Percentiles rank a stretch among this genome's conserved stretches.
phyloP scores from a whole-genome alignment of 1,140 invertebrate species.

The Leptopilina clavipes region DNA sequence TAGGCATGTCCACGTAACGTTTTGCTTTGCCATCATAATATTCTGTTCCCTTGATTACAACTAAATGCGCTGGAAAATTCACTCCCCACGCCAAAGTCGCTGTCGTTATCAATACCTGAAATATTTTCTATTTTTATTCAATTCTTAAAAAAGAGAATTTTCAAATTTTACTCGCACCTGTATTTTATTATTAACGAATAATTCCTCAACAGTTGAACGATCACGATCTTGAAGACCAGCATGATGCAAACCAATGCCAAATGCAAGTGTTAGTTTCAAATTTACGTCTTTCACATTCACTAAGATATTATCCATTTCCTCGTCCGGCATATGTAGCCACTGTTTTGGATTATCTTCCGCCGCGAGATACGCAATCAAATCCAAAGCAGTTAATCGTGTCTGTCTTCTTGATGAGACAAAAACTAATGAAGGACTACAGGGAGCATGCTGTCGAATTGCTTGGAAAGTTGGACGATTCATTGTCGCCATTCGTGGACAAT shows the following conservation, averaged over 20 bases:
- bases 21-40: constrained; percentile 98
- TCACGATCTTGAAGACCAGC: constrained; percentile 95
- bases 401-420: constrained; percentile 99
- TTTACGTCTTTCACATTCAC: constrained; percentile 91
- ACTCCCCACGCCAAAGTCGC: constrained; percentile 99
- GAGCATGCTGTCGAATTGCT: constrained; percentile 95
- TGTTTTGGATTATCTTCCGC: constrained; percentile 95
- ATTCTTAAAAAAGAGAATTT: too few species aligned
- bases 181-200: constrained; percentile 98
- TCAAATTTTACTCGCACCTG: constrained; percentile 80
- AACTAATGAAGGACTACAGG: constrained; percentile 90
- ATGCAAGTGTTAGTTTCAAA: constrained; percentile 94
- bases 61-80: constrained; percentile 96
- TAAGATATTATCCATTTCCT: constrained; percentile 87
- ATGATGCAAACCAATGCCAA: constrained; percentile 99
- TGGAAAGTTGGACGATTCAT: constrained; percentile 99
- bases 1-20: constrained; percentile 99
- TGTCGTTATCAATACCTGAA: constrained; percentile 94
- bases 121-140: constrained; percentile 36
- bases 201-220: constrained; percentile 92
- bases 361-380: constrained; percentile 95
- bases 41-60: constrained; percentile 92
- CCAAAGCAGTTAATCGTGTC: constrained; percentile 96
- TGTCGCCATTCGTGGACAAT: constrained; percentile 99
- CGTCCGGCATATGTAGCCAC: constrained; percentile 93